Evolutionary conservation across 1,140 invertebrate species (phyloP), one percentile per base, ranked within the genome.

Genomic region (Aphaenogaster floridana): DNA sequence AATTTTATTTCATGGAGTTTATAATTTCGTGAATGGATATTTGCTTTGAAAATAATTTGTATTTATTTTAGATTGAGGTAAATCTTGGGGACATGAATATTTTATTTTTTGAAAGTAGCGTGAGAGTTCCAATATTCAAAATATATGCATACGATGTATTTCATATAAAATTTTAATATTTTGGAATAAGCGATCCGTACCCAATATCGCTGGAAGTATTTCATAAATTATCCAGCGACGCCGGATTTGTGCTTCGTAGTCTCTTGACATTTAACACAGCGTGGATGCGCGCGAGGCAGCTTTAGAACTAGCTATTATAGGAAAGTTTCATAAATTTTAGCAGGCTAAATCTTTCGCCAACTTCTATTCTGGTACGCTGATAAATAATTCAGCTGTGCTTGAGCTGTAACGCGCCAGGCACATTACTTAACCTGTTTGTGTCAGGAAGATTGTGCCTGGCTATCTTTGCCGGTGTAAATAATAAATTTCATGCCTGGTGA

Each of bases 361-460:
- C 17, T 57, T 76, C 68, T 54, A 76, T 76, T 61, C 80, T 61
- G 39, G 54, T 36, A 21, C 42, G 54, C 54, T 63, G 54, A 76
- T 84, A 84, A 84, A 84, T 84, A 84, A 84, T 84, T 84, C 69
- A 84, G 28, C 15, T 74, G 28, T 21, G 52, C 69, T 61, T 39
- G 80, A 84, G 17, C 80, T 61, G 69, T 45, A 84, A 61, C 80
- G 69, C 42, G 17, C 39, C 42, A 17, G 52, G 54, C 80, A 48
- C 80, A 74, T 83, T 83, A 74, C 42, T 83, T 83, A 83, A 83
- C 68, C 68, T 83, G 80, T 83, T 89, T 89, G 69, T 83, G 39
- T 17, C 28, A 11, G 4, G 61, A 63, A 61, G 86, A 66, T n/a
- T 11, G 36, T 28, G 39, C 61, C 21, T 15, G 34, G 34, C 9